Conservation (phyloP, 2,113 vertebrate genomes). For the Petaurus breviceps region DNA sequence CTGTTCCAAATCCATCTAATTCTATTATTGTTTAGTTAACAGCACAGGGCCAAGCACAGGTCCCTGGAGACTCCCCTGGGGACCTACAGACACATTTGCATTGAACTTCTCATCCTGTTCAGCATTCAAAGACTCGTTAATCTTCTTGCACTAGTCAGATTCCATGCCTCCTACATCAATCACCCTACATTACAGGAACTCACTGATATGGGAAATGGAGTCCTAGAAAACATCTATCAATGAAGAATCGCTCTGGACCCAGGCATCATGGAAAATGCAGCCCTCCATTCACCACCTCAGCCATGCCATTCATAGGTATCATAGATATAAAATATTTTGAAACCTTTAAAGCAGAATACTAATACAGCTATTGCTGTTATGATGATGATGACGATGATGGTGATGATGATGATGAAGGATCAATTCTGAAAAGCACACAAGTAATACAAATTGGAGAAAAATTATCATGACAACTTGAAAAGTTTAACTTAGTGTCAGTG, state of each 20-base stretch:
- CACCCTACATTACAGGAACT: neutral
- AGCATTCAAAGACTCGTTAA: neutral
- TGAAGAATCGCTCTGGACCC: neutral
- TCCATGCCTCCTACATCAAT: neutral
- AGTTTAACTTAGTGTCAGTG: neutral
- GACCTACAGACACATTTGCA: neutral
- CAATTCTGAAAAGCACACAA: neutral
- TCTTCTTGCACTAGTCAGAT: neutral
- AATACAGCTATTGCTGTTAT: neutral
- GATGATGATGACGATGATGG: too few relatives aligned
- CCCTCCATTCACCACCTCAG: neutral
- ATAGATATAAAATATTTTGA: neutral
- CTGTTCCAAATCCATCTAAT: neutral
- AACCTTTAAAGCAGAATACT: neutral
- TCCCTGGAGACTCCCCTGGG: neutral
- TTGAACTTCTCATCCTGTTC: neutral
- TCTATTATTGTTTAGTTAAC: neutral
- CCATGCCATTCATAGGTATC: neutral
- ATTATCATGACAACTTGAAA: neutral
- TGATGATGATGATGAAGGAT: neutral
- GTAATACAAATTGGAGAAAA: neutral
- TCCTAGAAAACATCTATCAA: neutral
- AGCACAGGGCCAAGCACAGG: neutral
- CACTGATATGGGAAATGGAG: neutral
- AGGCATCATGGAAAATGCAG: neutral